Conservation (phyloP, 2,888 invertebrate species). For the Epistrophe eligans region DNA sequence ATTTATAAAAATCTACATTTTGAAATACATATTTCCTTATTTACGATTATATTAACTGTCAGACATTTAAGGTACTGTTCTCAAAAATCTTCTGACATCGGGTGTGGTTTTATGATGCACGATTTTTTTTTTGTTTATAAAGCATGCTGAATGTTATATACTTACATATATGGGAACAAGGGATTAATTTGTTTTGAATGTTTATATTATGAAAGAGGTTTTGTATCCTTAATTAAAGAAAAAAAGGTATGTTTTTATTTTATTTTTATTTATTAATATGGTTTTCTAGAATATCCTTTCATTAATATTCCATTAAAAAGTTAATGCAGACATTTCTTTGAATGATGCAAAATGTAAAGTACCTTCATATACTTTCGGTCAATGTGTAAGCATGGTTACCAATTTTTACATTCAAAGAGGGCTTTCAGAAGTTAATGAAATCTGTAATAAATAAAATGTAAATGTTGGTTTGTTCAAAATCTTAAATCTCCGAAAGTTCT, state of each 20-base stretch:
- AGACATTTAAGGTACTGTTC: conserved; percentile 63
- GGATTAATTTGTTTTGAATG: conserved; percentile 45
- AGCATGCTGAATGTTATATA: too few species aligned
- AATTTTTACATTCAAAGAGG: neutral
- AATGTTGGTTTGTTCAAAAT: too few species aligned
- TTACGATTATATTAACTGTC: conserved; percentile 60
- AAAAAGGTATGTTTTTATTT: conserved; percentile 28
- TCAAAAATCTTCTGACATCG: conserved; percentile 20
- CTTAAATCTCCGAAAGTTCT: too few species aligned
- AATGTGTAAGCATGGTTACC: neutral
- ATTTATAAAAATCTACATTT: conserved; percentile 69
- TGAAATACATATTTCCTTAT: conserved; percentile 46
- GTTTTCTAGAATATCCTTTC: conserved; percentile 35
- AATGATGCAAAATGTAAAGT: neutral
- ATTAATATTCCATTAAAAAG: conserved; percentile 75
- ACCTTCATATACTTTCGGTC: neutral
- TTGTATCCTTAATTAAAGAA: conserved; percentile 59
- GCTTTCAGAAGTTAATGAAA: too few species aligned
- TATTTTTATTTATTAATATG: neutral
- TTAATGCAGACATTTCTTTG: conserved; percentile 44
- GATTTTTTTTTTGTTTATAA: neutral
- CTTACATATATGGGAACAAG: conserved; percentile 27
- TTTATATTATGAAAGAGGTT: conserved; percentile 34
- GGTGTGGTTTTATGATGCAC: neutral
- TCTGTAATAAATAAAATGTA: too few species aligned